These are phyloP conservation scores for Subacronicta megacephala DNA, from an alignment of 2,888 invertebrate genomes.

Conservation along the genomic window DNA sequence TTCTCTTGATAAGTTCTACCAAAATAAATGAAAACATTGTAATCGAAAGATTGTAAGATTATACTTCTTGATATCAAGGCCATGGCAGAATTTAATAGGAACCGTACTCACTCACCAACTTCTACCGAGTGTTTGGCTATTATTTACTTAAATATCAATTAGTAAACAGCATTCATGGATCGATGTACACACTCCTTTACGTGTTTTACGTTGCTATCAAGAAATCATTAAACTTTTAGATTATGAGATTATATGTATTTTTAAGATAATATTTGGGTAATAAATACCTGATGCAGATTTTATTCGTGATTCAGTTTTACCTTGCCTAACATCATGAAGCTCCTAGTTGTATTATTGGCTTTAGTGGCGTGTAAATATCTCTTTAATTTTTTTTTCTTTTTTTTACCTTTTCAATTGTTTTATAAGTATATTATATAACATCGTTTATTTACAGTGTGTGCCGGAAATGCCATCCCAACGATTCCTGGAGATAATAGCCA, in stretches of 20 bases:
- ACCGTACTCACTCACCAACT: not conserved
- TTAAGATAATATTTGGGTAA: not conserved
- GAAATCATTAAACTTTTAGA: not conserved
- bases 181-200: not conserved
- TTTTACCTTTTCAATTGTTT: too few species aligned
- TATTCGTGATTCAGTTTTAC: not conserved
- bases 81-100: not conserved
- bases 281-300: not conserved
- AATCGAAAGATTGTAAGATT: too few species aligned
- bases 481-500: conserved; percentile 71
- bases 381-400: too few species aligned
- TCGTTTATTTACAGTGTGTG: not conserved
- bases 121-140: too few species aligned
- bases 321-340: not conserved
- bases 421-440: too few species aligned
- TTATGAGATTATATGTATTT: not conserved
- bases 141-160: too few species aligned
- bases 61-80: too few species aligned
- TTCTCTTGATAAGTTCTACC: too few species aligned
- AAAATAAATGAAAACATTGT: too few species aligned
- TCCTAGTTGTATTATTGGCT: not conserved
- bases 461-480: not conserved
- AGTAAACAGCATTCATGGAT: too few species aligned
- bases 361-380: not conserved
- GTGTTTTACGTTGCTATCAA: not conserved